Evolutionary conservation across 2,797 vertebrate genomes (phyloP).

Genomic region (Netta rufina): DNA sequence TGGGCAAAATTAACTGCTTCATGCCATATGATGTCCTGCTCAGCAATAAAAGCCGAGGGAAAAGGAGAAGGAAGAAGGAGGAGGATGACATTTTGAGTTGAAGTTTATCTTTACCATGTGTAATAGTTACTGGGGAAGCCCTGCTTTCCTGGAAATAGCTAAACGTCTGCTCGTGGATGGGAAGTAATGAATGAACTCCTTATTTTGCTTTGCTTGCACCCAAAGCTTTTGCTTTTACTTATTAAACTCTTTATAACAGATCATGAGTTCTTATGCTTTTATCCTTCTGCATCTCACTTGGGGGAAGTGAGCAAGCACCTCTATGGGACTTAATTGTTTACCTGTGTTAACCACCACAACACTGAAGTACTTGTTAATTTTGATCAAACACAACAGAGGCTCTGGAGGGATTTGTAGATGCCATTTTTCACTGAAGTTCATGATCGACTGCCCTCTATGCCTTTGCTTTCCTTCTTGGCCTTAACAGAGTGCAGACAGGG

Average conservation of each 20-base stretch:
- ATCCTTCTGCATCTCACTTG: background rate
- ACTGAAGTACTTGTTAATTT: background rate
- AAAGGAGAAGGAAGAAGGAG: background rate
- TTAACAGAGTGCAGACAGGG: too few relatives aligned
- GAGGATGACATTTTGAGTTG: background rate
- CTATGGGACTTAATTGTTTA: background rate
- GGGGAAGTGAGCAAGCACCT: background rate
- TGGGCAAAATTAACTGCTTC: background rate
- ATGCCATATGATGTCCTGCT: background rate
- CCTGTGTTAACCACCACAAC: background rate
- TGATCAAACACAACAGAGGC: background rate
- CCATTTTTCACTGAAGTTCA: background rate
- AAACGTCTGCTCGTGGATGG: background rate
- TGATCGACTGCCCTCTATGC: background rate
- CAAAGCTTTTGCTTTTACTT: background rate
- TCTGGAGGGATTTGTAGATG: background rate
- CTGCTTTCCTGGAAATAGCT: background rate
- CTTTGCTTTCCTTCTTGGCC: background rate
- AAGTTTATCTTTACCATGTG: background rate
- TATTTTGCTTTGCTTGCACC: background rate
- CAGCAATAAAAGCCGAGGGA: background rate
- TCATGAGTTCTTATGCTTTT: background rate
- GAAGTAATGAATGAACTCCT: background rate
- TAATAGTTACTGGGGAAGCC: background rate
- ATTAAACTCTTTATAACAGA: background rate